phyloP scores from a whole-genome alignment of 2,113 vertebrate species.

The Zosterops japonicus region DNA sequence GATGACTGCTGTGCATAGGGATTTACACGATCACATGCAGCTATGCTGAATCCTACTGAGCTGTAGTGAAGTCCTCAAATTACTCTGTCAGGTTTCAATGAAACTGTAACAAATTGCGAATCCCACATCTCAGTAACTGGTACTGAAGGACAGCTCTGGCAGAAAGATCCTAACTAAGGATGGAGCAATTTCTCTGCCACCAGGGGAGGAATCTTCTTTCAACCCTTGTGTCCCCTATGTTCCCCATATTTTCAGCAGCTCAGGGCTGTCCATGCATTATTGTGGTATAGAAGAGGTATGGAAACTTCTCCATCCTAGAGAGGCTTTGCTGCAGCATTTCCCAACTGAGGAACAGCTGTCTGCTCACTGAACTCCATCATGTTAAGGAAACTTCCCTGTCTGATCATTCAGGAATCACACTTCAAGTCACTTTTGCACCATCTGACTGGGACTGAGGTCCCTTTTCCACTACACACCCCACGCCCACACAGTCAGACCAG shows the following conservation, averaged over 20 bases:
- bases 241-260: background rate
- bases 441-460: background rate
- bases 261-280: background rate
- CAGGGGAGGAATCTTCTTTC: background rate
- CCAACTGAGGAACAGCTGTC: background rate
- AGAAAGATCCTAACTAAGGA: background rate
- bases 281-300: background rate
- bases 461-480: background rate
- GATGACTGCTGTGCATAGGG: background rate
- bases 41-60: background rate
- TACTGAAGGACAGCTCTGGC: background rate
- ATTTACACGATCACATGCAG: background rate
- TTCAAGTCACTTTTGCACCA: rapidly evolving
- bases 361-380: background rate
- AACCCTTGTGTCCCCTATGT: rapidly evolving
- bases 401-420: background rate
- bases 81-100: background rate
- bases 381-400: background rate
- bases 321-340: background rate
- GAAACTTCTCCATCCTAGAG: background rate
- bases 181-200: background rate
- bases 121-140: background rate
- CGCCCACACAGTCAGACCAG: background rate
- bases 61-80: background rate
- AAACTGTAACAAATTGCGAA: background rate